Base-by-base conservation (phyloP, 2,888 invertebrate species). In the Polia nebulosa region DNA sequence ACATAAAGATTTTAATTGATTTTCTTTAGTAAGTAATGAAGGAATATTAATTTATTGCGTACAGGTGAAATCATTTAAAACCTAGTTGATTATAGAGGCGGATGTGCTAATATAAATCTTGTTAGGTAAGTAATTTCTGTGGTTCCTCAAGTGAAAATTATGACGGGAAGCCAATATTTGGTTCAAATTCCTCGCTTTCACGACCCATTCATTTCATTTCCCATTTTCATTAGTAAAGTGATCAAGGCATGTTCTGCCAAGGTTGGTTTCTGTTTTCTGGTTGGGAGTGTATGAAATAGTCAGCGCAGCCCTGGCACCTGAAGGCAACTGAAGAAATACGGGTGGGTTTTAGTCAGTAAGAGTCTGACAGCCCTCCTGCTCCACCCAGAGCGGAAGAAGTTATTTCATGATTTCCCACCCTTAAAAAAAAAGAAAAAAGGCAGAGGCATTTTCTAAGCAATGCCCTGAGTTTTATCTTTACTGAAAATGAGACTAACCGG, bases 81-180 rank as follows among this genome's bases (percentile, higher is more conserved):
- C 11, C 1, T 7, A 15, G 9, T 49, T 52, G 32, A 44, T 63
- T 71, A 55, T 34, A 44, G 9, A 73, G 15, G 41, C 58, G 72
- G 59, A 77, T 32, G 53, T 45, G 29, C 1, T 25, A 45, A 6
- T 45, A 59, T 62, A 56, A 51, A 59, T 78, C 29, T 29, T 22
- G 29, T 61, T 62, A 25, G 13, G 29, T 55, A 59, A 52, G 36
- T 49, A 39, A 70, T 8, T 56, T 27, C n/a, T 11, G 29, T 36
- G n/a, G 4, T 68, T 56, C 20, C 13, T 78, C 17, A 36, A 44
- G 45, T 44, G 44, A 36, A 74, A 76, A 74, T 59, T 59, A 67
- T 41, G 22, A 34, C 20, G 17, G 51, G 17, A 57, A 39, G 32
- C 47, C 22, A 9, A 55, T 53, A n/a, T 41, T 74, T 17, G 5